Evolutionary conservation across 2,888 invertebrate species (phyloP), one percentile per base, ranked within the genome.

Genomic region (Ceraclea dissimilis): DNA sequence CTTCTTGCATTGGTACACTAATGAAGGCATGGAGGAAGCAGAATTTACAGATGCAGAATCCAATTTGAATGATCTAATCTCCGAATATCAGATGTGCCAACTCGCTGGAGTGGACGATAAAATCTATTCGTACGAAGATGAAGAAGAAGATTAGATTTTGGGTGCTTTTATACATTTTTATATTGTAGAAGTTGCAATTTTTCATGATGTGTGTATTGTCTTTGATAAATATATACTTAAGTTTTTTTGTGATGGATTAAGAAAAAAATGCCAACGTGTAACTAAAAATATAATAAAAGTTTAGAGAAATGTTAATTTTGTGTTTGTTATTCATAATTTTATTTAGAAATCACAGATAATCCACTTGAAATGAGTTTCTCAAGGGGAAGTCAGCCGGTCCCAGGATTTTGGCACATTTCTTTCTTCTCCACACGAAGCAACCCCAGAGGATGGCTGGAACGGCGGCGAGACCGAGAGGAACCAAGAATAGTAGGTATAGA

Each of bases 401-500:
- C 13, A n/a, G 4, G 2, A 13, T 13, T 39, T 19, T 18, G 18
- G 4, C n/a, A 13, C 52, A 18, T 48, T 22, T 48, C 31, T 19
- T 31, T 31, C 31, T 48, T 22, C 57, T 52, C 50, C 57, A 61
- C 19, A 39, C 11, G 53, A 51, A 62, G 53, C 59, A 61, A 1
- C 54, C 22, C 58, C 60, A 61, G 2, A 62, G 16, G 26, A 48
- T 26, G 2, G 50, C 39, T 1, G 62, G 61, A n/a, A 56, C 22
- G 2, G 54, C 8, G 1, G 61, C 61, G 22, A 61, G 48, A 6
- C 46, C 58, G 0, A 62, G 43, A 1, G 62, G 62, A 10, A 62
- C 39, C n/a, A 63, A 51, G 49, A 61, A 62, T 52, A 63, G 39
- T 54, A 62, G 57, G 56, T 62, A 65, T 44, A 60, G 21, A 17